phyloP scores from a whole-genome alignment of 2,113 vertebrate genomes.

The Merops nubicus region DNA sequence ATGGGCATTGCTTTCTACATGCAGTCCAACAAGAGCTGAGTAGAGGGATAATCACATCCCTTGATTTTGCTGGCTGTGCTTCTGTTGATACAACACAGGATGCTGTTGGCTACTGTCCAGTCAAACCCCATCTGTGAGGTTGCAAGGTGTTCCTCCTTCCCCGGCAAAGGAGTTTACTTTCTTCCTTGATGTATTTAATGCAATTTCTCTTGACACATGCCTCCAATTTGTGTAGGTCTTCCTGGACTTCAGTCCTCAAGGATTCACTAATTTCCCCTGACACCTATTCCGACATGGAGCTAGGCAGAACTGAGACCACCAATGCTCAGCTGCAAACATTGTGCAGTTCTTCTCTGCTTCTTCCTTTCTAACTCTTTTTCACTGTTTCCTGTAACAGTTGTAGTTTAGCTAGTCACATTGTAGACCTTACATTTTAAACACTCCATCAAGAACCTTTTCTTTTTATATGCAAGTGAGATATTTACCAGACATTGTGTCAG shows the following conservation, averaged over 20 bases:
- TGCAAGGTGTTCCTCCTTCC: neutral
- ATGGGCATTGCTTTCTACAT: neutral
- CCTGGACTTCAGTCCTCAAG: neutral
- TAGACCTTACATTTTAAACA: neutral
- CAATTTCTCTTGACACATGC: neutral
- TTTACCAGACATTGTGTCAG: neutral
- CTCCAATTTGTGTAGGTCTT: neutral
- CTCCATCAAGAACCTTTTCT: neutral
- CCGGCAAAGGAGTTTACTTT: neutral
- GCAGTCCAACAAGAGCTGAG: neutral
- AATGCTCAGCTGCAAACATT: neutral
- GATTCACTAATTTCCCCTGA: neutral
- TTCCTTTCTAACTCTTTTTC: neutral
- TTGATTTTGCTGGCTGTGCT: neutral
- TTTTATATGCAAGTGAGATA: neutral
- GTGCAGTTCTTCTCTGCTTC: neutral
- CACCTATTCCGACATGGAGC: neutral
- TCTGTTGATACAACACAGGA: neutral
- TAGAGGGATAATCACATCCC: neutral
- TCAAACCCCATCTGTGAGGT: fast-evolving
- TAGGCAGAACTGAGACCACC: neutral
- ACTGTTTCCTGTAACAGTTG: neutral
- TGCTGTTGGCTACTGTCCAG: neutral
- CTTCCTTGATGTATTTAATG: neutral
- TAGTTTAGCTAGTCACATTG: neutral